Evolutionary conservation across 2,113 vertebrate species (phyloP), one percentile per base, ranked within the genome.

Genomic region (Prunella himalayana): DNA sequence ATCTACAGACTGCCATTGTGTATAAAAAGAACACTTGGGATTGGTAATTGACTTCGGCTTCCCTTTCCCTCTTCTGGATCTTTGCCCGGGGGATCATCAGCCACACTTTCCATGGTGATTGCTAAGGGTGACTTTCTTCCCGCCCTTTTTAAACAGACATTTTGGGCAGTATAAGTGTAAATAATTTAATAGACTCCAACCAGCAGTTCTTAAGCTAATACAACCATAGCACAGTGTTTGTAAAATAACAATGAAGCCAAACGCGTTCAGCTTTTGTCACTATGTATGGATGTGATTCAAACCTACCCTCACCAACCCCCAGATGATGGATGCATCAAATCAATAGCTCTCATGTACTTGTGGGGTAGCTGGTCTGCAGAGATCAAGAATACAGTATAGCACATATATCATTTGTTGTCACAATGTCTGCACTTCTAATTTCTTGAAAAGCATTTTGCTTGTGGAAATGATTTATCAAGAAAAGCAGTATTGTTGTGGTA

Each of bases 1-100:
- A 91, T 96, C 89, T 97, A 81, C 76, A 93, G 81, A 60, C 79
- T 97, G 94, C 88, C 92, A 75, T 97, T 95, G 71, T 53, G 23
- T 45, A 35, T 90, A 69, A 89, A 56, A 88, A 11, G 15, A 95
- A 76, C 73, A 86, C 87, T 93, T 86, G 89, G 89, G 79, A 56
- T 90, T 85, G 59, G 88, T 95, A 92, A 88, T 86, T 86, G 59
- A 91, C 50, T 95, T 93, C 80, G 87, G 27, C 86, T 96, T 97
- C 75, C 86, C 83, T 53, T 94, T 95, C 73, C 51, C 41, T 80
- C 69, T 94, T 80, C 33, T 95, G 85, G 89, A 80, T 53, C 80
- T 87, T 65, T 90, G 87, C 88, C 86, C 77, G 70, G 69, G 90
- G 82, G 23, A 84, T 30, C 92, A 79, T 96, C 93, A 95, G 82